Base-by-base conservation (phyloP, 2,113 vertebrate species). In the Camelus dromedarius region DNA sequence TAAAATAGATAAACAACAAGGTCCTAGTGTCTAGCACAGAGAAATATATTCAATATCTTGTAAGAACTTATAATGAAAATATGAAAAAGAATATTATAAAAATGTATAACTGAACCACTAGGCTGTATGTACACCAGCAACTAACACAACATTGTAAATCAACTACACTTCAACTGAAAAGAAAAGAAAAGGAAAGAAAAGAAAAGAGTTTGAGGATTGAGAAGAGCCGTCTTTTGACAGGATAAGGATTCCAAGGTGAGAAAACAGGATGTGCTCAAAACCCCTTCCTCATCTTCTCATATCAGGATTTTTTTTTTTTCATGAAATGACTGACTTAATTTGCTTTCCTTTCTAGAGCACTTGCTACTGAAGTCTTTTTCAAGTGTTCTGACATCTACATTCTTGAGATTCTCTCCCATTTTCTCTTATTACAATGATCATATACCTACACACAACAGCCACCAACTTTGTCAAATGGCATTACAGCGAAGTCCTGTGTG, bases 261-360 rank as follows among this genome's bases (percentile, higher is more conserved):
- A 87, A 87, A 95, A 88, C 2, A 60, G 38, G 12, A 77, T 15
- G 22, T 26, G 9, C n/a, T 91, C 91, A 84, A 92, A 90, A 83
- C 15, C 20, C 62, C 35, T 73, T 70, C 32, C n/a, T 77, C 52
- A 67, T 67, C 62, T 70, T 56, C 80, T 94, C 22, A 19, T 7
- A 30, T 72, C 60, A 70, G 30, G 60, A 35, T 89, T 81, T 83
- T 62, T 42, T 62, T 42, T 42, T 86, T 83, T 76, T 69, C 48
- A 94, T 64, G 28, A 76, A 91, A 86, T 72, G 46, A 72, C 58
- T 50, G 79, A 52, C 15, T 93, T 87, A 86, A 95, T 80, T 76
- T 95, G 22, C 42, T 76, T 66, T 95, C 48, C n/a, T 92, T 91
- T 26, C 38, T 13, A 10, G 38, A 81, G 42, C 42, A n/a, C 38